These are phyloP conservation scores for Drosophila birchii DNA, from an alignment of 2,888 invertebrate genomes.

Conservation along the genomic window DNA sequence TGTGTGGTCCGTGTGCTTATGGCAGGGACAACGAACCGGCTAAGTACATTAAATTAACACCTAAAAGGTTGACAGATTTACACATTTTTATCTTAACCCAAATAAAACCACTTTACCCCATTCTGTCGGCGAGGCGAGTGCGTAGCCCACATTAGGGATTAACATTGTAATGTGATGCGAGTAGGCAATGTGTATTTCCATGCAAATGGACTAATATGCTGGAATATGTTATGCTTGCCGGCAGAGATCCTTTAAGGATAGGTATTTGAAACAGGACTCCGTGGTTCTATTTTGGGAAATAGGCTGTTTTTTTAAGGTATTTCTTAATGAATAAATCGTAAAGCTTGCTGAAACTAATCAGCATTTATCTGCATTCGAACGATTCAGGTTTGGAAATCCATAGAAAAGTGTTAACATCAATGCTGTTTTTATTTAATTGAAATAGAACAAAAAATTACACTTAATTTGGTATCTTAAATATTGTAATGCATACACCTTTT, in stretches of 20 bases:
- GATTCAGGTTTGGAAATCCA: not conserved
- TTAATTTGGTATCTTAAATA: too few species aligned
- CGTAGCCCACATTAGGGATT: slow-evolving; percentile 45
- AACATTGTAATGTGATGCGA: slow-evolving; percentile 46
- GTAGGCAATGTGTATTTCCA: slow-evolving; percentile 28
- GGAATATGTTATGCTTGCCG: slow-evolving; percentile 8
- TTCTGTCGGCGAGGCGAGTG: slow-evolving; percentile 5
- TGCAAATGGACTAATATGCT: slow-evolving; percentile 40
- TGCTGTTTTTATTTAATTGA: not conserved
- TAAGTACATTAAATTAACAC: slow-evolving; percentile 54
- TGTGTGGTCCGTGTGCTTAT: slow-evolving; percentile 20
- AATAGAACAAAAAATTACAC: not conserved
- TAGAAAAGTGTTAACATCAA: not conserved
- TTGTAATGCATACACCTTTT: too few species aligned
- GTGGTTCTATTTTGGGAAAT: not conserved
- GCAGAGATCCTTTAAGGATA: slow-evolving; percentile 1
- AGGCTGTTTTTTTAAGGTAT: not conserved
- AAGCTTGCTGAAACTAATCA: not conserved
- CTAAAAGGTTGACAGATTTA: slow-evolving; percentile 64
- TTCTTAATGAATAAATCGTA: not conserved
- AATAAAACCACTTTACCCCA: slow-evolving; percentile 37
- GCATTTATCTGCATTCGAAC: not conserved
- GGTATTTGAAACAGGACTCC: slow-evolving; percentile 1
- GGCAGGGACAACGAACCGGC: slow-evolving; percentile 18
- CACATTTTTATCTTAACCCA: slow-evolving; percentile 51